Percentiles rank a stretch among this genome's conserved stretches.
These are phyloP conservation scores for Scarus forsteni DNA, from an alignment of 2,797 vertebrate genomes.

Conservation along the genomic window DNA sequence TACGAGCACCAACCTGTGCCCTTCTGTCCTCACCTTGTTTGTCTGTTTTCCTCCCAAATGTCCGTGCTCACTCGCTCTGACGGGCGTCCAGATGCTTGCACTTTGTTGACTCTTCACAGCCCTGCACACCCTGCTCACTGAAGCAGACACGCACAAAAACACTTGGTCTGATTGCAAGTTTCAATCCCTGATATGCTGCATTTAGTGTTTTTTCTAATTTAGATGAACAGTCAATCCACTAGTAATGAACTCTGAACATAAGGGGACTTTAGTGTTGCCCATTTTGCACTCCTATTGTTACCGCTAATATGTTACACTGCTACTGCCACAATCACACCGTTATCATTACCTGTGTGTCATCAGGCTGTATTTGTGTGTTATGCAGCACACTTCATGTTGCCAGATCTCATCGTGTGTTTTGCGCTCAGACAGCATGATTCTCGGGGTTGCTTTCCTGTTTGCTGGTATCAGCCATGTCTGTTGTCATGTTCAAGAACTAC, in stretches of 20 bases:
- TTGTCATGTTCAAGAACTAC: constrained; percentile 33
- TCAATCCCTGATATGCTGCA: constrained; percentile 40
- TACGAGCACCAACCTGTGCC: constrained; percentile 74
- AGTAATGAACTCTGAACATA: constrained; percentile 5
- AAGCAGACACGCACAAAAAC: constrained; percentile 63
- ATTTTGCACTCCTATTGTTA: constrained; percentile 26
- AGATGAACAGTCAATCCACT: constrained; percentile 1
- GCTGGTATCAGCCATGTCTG: constrained; percentile 28
- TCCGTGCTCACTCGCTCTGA: constrained; percentile 62
- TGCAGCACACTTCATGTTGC: constrained; percentile 65
- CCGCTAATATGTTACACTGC: constrained; percentile 38
- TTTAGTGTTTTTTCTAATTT: constrained; percentile 30
- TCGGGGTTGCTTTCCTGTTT: constrained; percentile 48
- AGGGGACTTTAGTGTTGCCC: constrained; percentile 7
- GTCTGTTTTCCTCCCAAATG: constrained; percentile 68
- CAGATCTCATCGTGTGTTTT: constrained; percentile 57
- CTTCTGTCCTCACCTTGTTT: constrained; percentile 73
- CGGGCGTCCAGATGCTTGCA: constrained; percentile 62
- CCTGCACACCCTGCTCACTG: constrained; percentile 59
- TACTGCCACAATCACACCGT: constrained; percentile 51
- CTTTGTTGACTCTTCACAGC: constrained; percentile 61
- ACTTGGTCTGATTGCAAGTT: constrained; percentile 47
- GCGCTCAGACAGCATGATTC: constrained; percentile 67
- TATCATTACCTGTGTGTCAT: constrained; percentile 70
- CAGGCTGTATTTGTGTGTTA: constrained; percentile 66